Conservation (phyloP, 2,888 invertebrate species). For the Timandra comae region DNA sequence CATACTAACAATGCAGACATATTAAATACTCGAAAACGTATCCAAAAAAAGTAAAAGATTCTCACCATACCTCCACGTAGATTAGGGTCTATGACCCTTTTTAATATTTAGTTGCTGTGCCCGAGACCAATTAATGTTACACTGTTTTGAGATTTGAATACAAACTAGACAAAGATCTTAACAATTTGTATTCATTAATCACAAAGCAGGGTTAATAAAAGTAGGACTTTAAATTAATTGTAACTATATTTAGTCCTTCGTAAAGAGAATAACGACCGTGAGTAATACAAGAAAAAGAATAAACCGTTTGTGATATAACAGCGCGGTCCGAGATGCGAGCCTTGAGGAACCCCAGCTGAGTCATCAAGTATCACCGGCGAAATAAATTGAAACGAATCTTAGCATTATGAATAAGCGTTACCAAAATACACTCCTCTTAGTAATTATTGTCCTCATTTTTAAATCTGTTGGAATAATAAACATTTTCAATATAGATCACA, state of each 20-base stretch:
- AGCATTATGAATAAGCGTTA: neutral
- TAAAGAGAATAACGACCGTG: neutral
- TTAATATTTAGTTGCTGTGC: constrained; percentile 52
- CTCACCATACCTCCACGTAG: constrained; percentile 48
- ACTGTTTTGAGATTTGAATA: constrained; percentile 46
- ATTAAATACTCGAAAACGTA: constrained; percentile 25
- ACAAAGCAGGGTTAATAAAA: constrained; percentile 2
- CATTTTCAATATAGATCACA: no score
- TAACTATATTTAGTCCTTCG: neutral
- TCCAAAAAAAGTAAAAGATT: constrained; percentile 30
- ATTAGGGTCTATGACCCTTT: constrained; percentile 54
- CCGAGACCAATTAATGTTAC: constrained; percentile 58
- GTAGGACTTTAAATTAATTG: no score
- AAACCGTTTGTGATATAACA: constrained; percentile 3
- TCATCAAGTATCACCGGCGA: neutral
- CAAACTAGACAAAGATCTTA: constrained; percentile 35
- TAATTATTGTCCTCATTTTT: neutral
- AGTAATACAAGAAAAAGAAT: neutral
- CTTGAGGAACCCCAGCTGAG: constrained; percentile 7
- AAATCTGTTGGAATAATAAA: no score
- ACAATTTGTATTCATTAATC: constrained; percentile 6
- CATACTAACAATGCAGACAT: constrained; percentile 25
- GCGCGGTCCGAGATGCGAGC: constrained; percentile 8
- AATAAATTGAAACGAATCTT: no score
- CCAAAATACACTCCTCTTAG: neutral